A percentile compares a stretch with the other conserved stretches of the same genome.
Conservation (phyloP, 1,140 invertebrate species). For the Saccostrea echinata region DNA sequence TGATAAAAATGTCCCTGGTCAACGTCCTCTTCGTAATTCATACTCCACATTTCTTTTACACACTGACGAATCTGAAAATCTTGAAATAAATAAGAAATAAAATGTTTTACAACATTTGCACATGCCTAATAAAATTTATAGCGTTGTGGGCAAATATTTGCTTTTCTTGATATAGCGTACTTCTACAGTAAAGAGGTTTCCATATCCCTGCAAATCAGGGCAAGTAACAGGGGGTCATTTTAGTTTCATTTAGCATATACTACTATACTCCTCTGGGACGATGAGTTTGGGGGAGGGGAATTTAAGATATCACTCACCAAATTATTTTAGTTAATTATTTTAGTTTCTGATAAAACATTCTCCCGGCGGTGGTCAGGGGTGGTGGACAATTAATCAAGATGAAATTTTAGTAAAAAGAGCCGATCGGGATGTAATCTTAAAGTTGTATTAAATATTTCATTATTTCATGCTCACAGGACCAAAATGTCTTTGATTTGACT, state of each 20-base stretch:
- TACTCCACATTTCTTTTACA: background rate
- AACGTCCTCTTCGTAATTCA: too few relatives aligned
- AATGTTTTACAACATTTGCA: conserved; percentile 6
- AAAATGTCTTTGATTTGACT: background rate
- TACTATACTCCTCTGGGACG: too few relatives aligned
- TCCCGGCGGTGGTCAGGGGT: too few relatives aligned
- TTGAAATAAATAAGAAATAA: background rate
- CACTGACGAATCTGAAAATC: background rate
- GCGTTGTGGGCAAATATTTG: conserved; percentile 14
- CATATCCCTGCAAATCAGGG: background rate
- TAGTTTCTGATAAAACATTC: too few relatives aligned
- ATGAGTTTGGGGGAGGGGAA: too few relatives aligned
- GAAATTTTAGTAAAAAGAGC: background rate
- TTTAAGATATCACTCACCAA: too few relatives aligned
- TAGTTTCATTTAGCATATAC: too few relatives aligned
- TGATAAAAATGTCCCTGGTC: too few relatives aligned
- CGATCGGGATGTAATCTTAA: background rate
- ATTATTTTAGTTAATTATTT: too few relatives aligned
- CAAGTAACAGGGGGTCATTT: background rate
- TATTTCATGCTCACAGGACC: background rate
- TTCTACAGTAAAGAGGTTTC: background rate
- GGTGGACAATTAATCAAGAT: too few relatives aligned
- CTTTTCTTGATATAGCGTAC: conserved; percentile 19
- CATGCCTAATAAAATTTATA: conserved; percentile 23
- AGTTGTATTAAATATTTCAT: background rate